Base-by-base conservation (phyloP, 2,888 invertebrate genomes). In the Pseudanteris insignis region DNA sequence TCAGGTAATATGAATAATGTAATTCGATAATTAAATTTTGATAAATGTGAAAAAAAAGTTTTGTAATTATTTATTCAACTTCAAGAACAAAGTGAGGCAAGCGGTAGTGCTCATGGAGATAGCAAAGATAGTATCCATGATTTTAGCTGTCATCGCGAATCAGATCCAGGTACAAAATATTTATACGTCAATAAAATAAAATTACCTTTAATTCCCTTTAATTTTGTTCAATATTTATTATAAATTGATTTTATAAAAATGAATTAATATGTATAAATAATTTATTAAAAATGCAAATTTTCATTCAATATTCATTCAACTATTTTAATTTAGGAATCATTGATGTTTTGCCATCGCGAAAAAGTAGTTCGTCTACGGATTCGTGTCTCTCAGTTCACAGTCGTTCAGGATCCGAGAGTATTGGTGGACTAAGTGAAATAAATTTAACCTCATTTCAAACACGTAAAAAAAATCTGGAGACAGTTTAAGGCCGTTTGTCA, bases 351-450 rank as follows among this genome's bases (percentile, higher is more conserved):
- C 81, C 83, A 8, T 85, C 85, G 13, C 81, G 85, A 13, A 85
- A 86, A 74, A 85, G 84, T 72, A 85, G 85, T 65, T 85, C 85
- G 29, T 86, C 86, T 0, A 85, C 85, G 2, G 86, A 86, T 59
- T 85, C 85, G 24, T 85, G 85, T 70, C 75, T 85, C 24, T 85
- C 85, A 2, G 83, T 84, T 24, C 85, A 85, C 65, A 85, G 85
- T 65, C 79, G 85, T 55, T 85, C 85, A 1, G 83, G 84, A 11
- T 84, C 82, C 28, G 83, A 81, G 43, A 80, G 83, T 65, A 83
- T 83, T 36, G 81, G 81, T 34, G 79, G 77, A 70, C 79, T 79
- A 70, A 70, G 66, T 68, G 46, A 32, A 21, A n/a, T n/a, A n/a
- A n/a, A n/a, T n/a, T n/a, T n/a, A n/a, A n/a, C n/a, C n/a, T n/a